phyloP scores from a whole-genome alignment of 2,888 invertebrate species.

The Melipona beecheii region DNA sequence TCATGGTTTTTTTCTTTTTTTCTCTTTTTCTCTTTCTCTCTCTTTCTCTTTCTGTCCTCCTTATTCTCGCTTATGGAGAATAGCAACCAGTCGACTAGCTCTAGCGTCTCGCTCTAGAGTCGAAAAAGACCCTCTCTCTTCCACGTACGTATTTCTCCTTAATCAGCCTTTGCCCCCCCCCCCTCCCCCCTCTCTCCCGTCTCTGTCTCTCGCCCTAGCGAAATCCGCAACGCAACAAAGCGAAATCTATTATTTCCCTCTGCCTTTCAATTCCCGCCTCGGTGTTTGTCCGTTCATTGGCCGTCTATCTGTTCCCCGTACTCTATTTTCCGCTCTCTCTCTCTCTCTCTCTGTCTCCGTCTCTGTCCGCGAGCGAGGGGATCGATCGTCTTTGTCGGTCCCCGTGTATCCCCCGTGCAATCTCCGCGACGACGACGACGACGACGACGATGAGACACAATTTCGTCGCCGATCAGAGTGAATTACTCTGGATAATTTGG shows the following conservation, averaged over 20 bases:
- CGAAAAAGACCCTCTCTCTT: background rate
- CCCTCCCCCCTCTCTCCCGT: background rate
- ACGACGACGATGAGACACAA: slow-evolving; percentile 35
- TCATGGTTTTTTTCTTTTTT: background rate
- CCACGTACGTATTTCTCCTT: slow-evolving; percentile 15
- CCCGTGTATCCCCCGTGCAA: slow-evolving; percentile 6
- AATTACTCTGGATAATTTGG: slow-evolving; percentile 60
- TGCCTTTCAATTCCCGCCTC: slow-evolving; percentile 38
- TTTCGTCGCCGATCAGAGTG: slow-evolving; percentile 54
- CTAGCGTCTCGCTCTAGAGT: slow-evolving; percentile 15
- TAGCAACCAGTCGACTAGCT: slow-evolving; percentile 20
- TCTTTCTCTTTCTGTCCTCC: background rate
- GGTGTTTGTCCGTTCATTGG: slow-evolving; percentile 38
- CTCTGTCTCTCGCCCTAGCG: background rate
- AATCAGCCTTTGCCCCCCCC: slow-evolving; percentile 24
- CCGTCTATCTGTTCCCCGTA: slow-evolving; percentile 13
- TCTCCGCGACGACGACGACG: slow-evolving; percentile 17
- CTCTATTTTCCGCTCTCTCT: background rate
- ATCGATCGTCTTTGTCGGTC: too few species aligned
- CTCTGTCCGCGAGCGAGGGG: background rate
- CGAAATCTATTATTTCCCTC: slow-evolving; percentile 54
- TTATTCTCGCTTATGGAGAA: background rate
- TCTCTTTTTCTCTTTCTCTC: background rate
- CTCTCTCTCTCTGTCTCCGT: background rate
- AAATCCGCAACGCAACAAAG: slow-evolving; percentile 41